phyloP scores from a whole-genome alignment of 2,113 vertebrate species.

The Leiothrix lutea region DNA sequence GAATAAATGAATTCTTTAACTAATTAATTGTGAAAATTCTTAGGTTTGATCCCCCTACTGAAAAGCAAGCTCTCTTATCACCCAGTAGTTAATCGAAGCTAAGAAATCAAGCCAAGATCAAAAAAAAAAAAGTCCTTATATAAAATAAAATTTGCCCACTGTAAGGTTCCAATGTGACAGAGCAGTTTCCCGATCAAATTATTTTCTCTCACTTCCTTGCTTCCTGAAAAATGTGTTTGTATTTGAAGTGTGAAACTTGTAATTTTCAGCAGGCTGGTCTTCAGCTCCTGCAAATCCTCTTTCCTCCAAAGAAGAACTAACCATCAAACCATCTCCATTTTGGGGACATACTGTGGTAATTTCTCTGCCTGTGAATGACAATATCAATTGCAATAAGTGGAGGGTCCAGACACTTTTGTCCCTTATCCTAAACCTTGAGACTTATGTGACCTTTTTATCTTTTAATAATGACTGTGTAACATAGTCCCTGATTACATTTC shows the following conservation, averaged over 20 bases:
- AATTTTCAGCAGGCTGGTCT: neutral
- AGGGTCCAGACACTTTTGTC: neutral
- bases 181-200: neutral
- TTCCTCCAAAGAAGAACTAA: neutral
- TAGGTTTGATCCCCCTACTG: neutral
- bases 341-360: neutral
- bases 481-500: rapidly evolving
- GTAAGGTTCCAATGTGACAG: neutral
- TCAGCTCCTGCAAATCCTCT: neutral
- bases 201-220: neutral
- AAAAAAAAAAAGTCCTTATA: neutral
- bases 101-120: neutral
- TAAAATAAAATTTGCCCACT: neutral
- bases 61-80: neutral
- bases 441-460: neutral
- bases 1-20: neutral
- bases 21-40: neutral
- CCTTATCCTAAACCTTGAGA: neutral
- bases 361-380: neutral
- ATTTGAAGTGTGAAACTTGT: neutral
- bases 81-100: neutral
- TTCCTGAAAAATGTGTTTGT: neutral
- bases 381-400: neutral
- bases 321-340: neutral
- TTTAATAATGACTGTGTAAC: neutral